phyloP scores from a whole-genome alignment of 2,797 vertebrate genomes.

The Monodelphis domestica region DNA sequence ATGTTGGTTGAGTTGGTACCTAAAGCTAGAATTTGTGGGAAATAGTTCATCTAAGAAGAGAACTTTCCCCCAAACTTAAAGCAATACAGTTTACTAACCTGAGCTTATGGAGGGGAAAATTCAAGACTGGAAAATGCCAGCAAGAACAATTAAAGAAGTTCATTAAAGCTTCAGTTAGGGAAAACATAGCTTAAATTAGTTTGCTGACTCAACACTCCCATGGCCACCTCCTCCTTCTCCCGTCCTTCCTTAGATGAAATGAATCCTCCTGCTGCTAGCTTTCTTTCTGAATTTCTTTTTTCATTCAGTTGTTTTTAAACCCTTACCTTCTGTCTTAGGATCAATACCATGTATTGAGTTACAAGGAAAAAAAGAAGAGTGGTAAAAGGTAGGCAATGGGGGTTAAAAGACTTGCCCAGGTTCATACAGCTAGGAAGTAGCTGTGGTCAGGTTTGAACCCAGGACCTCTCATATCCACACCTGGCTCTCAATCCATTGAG shows the following conservation, averaged over 20 bases:
- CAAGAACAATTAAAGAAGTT: constrained; percentile 60
- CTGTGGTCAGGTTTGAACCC: no score
- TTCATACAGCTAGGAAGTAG: no score
- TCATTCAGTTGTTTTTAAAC: constrained; percentile 24
- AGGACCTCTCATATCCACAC: no score
- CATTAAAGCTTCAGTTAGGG: constrained; percentile 67
- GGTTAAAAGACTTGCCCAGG: no score
- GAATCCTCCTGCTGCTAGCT: constrained; percentile 37
- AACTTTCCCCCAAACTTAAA: constrained; percentile 55
- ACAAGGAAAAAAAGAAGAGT: no score
- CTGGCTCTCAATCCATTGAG: no score
- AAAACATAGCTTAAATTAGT: constrained; percentile 63
- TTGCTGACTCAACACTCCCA: constrained; percentile 64
- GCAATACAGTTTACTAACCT: constrained; percentile 60
- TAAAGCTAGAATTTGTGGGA: neutral
- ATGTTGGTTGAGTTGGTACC: neutral
- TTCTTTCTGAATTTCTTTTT: constrained; percentile 60
- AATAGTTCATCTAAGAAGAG: constrained; percentile 8
- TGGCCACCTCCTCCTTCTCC: neutral
- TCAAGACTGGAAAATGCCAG: constrained; percentile 67
- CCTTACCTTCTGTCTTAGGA: no score
- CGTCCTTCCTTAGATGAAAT: neutral
- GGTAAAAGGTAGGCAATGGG: no score
- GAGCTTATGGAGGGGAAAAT: constrained; percentile 53
- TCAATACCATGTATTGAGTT: no score